Percentiles rank a stretch among this genome's conserved stretches.
Conservation (phyloP, 2,797 vertebrate species). For the Syngnathus acus region DNA sequence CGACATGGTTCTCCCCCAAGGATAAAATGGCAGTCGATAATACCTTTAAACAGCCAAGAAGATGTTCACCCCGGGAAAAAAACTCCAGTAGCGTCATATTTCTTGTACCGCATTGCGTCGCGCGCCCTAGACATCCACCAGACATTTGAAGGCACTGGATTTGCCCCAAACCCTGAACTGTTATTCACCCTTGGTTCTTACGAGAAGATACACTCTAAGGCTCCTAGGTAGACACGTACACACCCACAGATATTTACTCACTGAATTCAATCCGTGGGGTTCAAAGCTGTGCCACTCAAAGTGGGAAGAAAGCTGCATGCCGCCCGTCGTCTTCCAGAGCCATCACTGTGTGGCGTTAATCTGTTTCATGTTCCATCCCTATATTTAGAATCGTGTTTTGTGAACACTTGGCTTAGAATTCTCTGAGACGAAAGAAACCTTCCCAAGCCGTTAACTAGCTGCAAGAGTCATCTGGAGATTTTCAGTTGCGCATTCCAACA, state of each 20-base stretch:
- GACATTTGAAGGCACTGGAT: constrained; percentile 27
- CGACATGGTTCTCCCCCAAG: constrained; percentile 28
- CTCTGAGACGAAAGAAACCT: constrained; percentile 56
- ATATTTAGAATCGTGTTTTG: constrained; percentile 68
- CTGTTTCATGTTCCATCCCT: constrained; percentile 50
- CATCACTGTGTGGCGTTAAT: constrained; percentile 56
- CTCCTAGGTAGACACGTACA: constrained; percentile 28
- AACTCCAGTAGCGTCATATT: constrained; percentile 31
- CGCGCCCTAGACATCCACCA: constrained; percentile 20
- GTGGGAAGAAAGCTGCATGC: constrained; percentile 43
- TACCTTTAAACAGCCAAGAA: constrained; percentile 41
- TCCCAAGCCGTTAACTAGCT: constrained; percentile 53
- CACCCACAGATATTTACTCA: constrained; percentile 38
- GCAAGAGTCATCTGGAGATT: constrained; percentile 49
- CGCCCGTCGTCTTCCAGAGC: constrained; percentile 48
- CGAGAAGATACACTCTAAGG: constrained; percentile 22
- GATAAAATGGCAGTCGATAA: constrained; percentile 37
- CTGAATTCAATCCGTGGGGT: constrained; percentile 43
- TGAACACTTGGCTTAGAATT: constrained; percentile 64
- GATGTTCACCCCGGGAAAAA: constrained; percentile 18
- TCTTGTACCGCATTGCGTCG: constrained; percentile 33
- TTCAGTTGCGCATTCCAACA: constrained; percentile 29
- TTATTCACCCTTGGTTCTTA: constrained; percentile 15
- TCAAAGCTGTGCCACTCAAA: constrained; percentile 59
- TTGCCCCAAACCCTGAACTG: constrained; percentile 28